Evolutionary conservation across 30 jellyfish, hydroid and myxozoan genomes (phyloP), one percentile per base, ranked within the genome.

Genomic region (Cassiopea andromeda): DNA sequence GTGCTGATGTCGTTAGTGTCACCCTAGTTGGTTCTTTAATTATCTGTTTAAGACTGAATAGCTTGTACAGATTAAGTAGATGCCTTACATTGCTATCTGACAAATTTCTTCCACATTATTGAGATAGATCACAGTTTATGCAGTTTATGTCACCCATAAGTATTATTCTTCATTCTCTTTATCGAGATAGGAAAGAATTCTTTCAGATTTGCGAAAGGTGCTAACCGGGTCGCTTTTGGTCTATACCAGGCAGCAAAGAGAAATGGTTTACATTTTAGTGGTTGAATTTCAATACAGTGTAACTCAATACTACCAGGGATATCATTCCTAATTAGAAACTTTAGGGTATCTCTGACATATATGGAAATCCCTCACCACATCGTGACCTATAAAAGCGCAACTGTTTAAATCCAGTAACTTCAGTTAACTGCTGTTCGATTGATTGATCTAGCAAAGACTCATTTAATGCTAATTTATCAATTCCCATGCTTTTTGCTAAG

Each of bases 11-110:
- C 19, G 67, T 74, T 17, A 74, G 83, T 44, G 67, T 74, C 46
- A 74, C 83, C 83, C 60, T 74, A 44, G 83, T 74, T 74, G 58
- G 83, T 44, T 74, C 75, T 13, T 16, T 19, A 14, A 66, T 66
- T 66, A 66, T 19, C 75, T 66, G 75, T 66, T 66, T 66, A 66
- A 66, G 75, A 66, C 75, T 66, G 45, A 66, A 66, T 19, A 0
- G 75, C 75, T 0, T 6, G 64, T 54, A 54, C 64, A 54, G 64
- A 54, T 54, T 54, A 54, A 54, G 64, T 54, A 54, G 64, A 54
- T 54, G 64, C 64, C 64, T 54, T 54, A 10, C 12, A 54, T 54
- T 54, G 64, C 64, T 54, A 54, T 54, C 64, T 54, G 64, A 54
- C 0, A 10, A 54, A 54, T 3, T 54, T 6, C 12, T 54, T 54